Percentiles rank a stretch among this genome's conserved stretches.
These are phyloP conservation scores for Chondrilla cf. caribensis DNA, from an alignment of 37 sponge, comb jelly and placozoan species.

Conservation along the genomic window DNA sequence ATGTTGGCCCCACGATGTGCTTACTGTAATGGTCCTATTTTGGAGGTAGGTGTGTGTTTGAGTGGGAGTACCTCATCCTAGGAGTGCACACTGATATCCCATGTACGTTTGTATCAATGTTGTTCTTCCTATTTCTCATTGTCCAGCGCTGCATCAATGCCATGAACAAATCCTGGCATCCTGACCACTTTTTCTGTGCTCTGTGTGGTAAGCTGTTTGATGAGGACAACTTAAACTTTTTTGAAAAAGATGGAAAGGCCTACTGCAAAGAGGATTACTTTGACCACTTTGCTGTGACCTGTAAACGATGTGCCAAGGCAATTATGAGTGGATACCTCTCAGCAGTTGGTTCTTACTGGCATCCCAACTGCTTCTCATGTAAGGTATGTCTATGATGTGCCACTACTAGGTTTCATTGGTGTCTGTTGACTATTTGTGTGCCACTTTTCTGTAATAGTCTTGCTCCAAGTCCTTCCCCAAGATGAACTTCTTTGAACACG, in stretches of 20 bases:
- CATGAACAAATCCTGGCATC: constrained; percentile 96
- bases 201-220: constrained; percentile 94
- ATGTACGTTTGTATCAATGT: background rate
- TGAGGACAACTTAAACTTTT: constrained; percentile 77
- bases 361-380: constrained; percentile 96
- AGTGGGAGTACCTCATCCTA: too few relatives aligned
- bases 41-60: constrained; percentile 68
- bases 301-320: constrained; percentile 85
- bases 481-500: constrained; percentile 93
- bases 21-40: constrained; percentile 93
- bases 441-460: constrained; percentile 41
- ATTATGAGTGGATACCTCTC: constrained; percentile 93
- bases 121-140: background rate
- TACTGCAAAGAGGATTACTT: constrained; percentile 96
- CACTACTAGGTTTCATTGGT: background rate
- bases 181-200: constrained; percentile 97
- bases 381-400: constrained; percentile 51
- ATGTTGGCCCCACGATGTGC: constrained; percentile 94
- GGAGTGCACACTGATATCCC: too few relatives aligned
- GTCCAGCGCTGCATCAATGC: constrained; percentile 91
- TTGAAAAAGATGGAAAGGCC: constrained; percentile 88
- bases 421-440: too few relatives aligned
- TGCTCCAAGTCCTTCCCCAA: constrained; percentile 82
- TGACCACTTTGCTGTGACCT: constrained; percentile 95
- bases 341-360: constrained; percentile 92